Conservation (phyloP, 1,140 invertebrate genomes). For the Panagrolaimus sp. region DNA sequence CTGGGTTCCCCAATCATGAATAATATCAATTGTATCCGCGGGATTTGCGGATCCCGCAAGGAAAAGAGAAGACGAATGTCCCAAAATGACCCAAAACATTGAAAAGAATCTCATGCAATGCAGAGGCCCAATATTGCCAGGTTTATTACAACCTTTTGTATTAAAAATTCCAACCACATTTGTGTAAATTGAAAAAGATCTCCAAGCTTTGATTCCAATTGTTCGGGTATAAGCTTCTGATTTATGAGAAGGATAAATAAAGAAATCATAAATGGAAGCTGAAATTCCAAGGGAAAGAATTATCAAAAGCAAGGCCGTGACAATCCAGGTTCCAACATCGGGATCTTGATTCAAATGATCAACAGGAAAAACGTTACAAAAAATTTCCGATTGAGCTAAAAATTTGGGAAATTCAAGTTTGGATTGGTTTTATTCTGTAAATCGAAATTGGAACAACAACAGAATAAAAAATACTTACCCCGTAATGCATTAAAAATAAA, state of each 20-base stretch:
- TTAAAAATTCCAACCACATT: conserved; percentile 29
- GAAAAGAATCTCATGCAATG: conserved; percentile 43
- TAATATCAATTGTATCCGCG: conserved; percentile 21
- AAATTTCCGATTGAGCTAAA: not conserved
- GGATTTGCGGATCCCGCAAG: conserved; percentile 21
- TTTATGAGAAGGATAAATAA: conserved; percentile 8
- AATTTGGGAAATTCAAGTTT: too few relatives aligned
- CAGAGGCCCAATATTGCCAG: conserved; percentile 34
- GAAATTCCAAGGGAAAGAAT: conserved; percentile 16
- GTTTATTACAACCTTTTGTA: conserved; percentile 25
- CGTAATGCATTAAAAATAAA: too few relatives aligned
- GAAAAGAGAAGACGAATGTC: conserved; percentile 21
- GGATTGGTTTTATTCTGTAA: too few relatives aligned
- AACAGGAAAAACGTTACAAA: not conserved
- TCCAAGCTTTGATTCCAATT: conserved; percentile 17
- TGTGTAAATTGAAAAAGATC: conserved; percentile 31
- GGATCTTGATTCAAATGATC: not conserved
- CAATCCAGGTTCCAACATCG: not conserved
- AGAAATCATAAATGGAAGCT: conserved; percentile 21
- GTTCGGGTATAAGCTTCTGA: conserved; percentile 10
- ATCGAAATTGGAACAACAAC: too few relatives aligned
- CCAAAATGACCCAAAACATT: conserved; percentile 39
- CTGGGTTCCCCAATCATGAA: conserved; percentile 20
- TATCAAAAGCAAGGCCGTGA: not conserved
- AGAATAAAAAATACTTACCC: too few relatives aligned